Percentiles rank a stretch among this genome's conserved stretches.
Conservation (phyloP, 2,113 vertebrate species). For the Gnathonemus longibarbis region DNA sequence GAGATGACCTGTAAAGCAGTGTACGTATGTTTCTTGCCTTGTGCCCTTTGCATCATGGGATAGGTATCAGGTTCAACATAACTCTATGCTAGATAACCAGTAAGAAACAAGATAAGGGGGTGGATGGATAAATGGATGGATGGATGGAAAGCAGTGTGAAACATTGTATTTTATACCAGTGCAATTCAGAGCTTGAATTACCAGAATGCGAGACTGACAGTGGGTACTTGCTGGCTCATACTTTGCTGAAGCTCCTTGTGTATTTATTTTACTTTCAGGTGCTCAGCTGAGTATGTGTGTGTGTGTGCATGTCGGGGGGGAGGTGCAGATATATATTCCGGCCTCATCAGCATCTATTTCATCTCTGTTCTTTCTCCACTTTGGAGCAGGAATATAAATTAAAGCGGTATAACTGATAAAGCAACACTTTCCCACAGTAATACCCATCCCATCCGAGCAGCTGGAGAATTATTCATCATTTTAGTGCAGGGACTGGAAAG, state of each 20-base stretch:
- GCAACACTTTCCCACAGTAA: slow-evolving; percentile 5
- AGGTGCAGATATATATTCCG: neutral
- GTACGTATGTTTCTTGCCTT: neutral
- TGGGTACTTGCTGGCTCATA: too few relatives aligned
- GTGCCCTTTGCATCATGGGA: neutral
- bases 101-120: neutral
- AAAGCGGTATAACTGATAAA: neutral
- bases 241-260: neutral
- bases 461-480: neutral
- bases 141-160: neutral
- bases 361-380: slow-evolving; percentile 15
- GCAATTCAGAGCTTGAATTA: neutral
- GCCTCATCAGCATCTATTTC: neutral
- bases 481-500: neutral
- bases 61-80: neutral
- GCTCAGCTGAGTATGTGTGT: neutral
- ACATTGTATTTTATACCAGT: neutral
- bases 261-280: neutral
- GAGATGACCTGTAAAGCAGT: neutral
- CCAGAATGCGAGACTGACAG: neutral
- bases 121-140: neutral
- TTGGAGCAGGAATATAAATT: slow-evolving; percentile 4
- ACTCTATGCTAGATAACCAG: neutral
- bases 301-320: neutral
- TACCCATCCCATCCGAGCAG: neutral